These are phyloP conservation scores for Masnerella sp. DNA, from an alignment of 2,888 invertebrate genomes.

Conservation along the genomic window DNA sequence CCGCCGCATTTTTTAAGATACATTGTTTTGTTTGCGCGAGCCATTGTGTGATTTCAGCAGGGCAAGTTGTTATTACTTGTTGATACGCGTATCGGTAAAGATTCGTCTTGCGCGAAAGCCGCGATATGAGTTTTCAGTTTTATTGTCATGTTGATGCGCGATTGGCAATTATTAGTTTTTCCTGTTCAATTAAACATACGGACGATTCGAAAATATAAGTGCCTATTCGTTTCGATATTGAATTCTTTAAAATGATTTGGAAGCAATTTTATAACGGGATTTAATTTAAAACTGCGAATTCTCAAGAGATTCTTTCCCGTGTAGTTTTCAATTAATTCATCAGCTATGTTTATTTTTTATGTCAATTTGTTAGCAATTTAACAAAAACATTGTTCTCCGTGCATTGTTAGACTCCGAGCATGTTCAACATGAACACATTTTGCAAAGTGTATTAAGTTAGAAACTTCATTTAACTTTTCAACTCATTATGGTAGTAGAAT, in stretches of 20 bases:
- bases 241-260: too few species aligned
- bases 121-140: slow-evolving; percentile 20
- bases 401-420: not conserved
- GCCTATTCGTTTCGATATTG: too few species aligned
- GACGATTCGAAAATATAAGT: slow-evolving; percentile 2
- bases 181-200: slow-evolving; percentile 23
- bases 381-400: too few species aligned
- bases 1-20: slow-evolving; percentile 41
- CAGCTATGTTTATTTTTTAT: not conserved
- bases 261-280: too few species aligned
- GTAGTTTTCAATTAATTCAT: too few species aligned
- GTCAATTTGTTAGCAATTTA: not conserved
- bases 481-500: slow-evolving; percentile 26
- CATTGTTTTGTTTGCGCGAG: slow-evolving; percentile 20
- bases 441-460: slow-evolving; percentile 16
- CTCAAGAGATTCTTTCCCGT: too few species aligned
- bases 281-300: too few species aligned
- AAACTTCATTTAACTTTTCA: slow-evolving; percentile 36
- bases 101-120: slow-evolving; percentile 19
- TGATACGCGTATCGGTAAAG: slow-evolving; percentile 27
- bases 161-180: slow-evolving; percentile 6
- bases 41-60: slow-evolving; percentile 37
- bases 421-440: slow-evolving; percentile 9
- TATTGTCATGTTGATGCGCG: slow-evolving; percentile 3
- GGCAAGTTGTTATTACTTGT: slow-evolving; percentile 42